Evolutionary conservation across 2,113 vertebrate species (phyloP).

Genomic region (Donacobius atricapilla): DNA sequence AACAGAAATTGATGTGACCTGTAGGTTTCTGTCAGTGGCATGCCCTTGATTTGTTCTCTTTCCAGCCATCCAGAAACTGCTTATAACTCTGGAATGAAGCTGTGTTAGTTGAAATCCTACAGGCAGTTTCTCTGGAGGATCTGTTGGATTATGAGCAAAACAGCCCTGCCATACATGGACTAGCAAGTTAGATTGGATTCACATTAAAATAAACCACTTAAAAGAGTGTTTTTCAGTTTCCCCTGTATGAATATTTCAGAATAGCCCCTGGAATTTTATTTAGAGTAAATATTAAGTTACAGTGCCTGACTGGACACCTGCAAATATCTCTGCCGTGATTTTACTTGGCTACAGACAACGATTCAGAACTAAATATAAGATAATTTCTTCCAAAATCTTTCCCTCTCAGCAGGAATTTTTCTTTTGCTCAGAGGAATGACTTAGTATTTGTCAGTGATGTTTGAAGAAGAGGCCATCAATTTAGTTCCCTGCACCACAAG

Average conservation of each 20-base stretch:
- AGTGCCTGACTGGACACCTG: background rate
- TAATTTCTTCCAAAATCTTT: background rate
- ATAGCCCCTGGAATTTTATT: background rate
- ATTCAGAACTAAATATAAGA: background rate
- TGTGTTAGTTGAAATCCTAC: background rate
- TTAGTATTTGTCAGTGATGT: background rate
- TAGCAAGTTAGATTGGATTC: background rate
- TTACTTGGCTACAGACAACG: background rate
- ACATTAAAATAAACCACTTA: background rate
- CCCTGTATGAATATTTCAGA: background rate
- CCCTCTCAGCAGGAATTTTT: background rate
- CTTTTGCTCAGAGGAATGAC: background rate
- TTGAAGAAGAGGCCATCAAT: background rate
- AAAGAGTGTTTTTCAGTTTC: background rate
- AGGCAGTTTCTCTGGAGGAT: background rate
- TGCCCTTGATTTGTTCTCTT: background rate
- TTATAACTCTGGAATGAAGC: background rate
- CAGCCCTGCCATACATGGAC: background rate
- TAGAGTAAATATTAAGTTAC: background rate
- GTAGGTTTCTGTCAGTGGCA: rapidly evolving
- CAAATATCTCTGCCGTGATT: background rate
- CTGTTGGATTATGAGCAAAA: background rate
- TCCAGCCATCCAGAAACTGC: background rate
- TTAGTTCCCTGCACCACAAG: background rate
- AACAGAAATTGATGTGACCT: background rate